Percentiles rank a stretch among this genome's conserved stretches.
Evolutionary conservation across 2,113 vertebrate genomes (phyloP).

Genomic region (Calyptomena viridis): DNA sequence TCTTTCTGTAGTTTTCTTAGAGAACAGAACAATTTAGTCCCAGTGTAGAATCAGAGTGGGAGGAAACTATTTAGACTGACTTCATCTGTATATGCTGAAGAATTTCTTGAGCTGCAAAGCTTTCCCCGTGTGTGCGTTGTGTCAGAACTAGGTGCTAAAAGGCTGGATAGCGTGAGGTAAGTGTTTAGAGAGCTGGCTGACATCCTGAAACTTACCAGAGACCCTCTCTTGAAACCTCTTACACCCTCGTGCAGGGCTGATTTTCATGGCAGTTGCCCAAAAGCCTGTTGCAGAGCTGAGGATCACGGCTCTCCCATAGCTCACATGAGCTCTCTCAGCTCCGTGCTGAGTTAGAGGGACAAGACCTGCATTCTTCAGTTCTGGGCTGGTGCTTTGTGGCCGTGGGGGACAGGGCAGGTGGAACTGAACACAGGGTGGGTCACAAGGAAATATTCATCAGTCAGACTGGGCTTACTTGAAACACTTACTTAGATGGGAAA

Average conservation of each 20-base stretch:
- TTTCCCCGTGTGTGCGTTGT: background rate
- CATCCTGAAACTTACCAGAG: constrained; percentile 52
- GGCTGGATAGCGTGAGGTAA: constrained; percentile 43
- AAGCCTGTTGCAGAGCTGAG: background rate
- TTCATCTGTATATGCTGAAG: background rate
- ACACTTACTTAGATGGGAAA: background rate
- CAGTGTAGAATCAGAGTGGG: background rate
- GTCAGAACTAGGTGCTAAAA: constrained; percentile 43
- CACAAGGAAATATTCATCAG: background rate
- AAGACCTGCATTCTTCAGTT: background rate
- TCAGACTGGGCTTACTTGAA: background rate
- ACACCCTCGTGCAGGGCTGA: background rate
- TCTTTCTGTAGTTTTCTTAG: background rate
- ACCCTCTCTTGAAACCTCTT: background rate
- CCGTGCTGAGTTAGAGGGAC: background rate
- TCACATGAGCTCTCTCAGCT: background rate
- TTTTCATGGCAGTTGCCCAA: background rate
- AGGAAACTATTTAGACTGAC: background rate
- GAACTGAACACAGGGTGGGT: background rate
- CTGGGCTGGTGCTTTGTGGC: background rate
- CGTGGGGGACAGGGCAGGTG: background rate
- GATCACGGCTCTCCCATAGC: background rate
- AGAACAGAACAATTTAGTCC: background rate
- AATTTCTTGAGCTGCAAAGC: background rate
- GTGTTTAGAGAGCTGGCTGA: constrained; percentile 38